Percentiles rank a stretch among this genome's conserved stretches.
Conservation (phyloP, 2,113 vertebrate species). For the Podarcis muralis region DNA sequence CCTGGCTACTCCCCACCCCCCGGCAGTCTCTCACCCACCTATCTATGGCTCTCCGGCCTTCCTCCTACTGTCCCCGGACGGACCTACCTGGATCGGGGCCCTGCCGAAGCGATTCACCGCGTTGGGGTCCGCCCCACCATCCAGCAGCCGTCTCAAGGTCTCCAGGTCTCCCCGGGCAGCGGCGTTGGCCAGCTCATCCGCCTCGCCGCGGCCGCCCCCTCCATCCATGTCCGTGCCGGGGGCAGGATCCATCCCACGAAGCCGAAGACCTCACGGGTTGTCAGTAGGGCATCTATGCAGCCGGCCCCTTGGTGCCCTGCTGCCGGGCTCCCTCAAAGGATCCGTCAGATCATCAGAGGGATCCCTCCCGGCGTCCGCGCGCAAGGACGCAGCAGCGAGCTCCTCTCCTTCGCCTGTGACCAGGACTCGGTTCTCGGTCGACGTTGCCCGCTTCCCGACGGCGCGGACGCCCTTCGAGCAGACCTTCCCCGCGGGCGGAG, state of each 20-base stretch:
- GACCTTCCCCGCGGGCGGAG: too few relatives aligned
- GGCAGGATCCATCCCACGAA: not conserved
- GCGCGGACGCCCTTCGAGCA: too few relatives aligned
- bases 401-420: too few relatives aligned
- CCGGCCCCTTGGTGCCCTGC: too few relatives aligned
- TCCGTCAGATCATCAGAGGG: too few relatives aligned
- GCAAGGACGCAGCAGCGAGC: not conserved
- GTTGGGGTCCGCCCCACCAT: slow-evolving; percentile 75
- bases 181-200: slow-evolving; percentile 74
- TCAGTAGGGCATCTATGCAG: too few relatives aligned
- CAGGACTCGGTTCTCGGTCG: too few relatives aligned
- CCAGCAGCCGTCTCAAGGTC: slow-evolving; percentile 70
- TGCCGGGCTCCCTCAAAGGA: too few relatives aligned
- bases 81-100: slow-evolving; percentile 85
- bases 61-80: not conserved
- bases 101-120: slow-evolving; percentile 76
- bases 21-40: not conserved
- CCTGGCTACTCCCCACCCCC: not conserved
- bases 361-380: too few relatives aligned
- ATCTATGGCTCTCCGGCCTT: fast-evolving
- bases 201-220: not conserved
- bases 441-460: too few relatives aligned
- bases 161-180: slow-evolving; percentile 79
- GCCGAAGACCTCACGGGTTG: too few relatives aligned
- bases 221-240: slow-evolving; percentile 4